These are phyloP conservation scores for Lagopus leucura DNA, from an alignment of 2,113 vertebrate species.

Conservation along the genomic window DNA sequence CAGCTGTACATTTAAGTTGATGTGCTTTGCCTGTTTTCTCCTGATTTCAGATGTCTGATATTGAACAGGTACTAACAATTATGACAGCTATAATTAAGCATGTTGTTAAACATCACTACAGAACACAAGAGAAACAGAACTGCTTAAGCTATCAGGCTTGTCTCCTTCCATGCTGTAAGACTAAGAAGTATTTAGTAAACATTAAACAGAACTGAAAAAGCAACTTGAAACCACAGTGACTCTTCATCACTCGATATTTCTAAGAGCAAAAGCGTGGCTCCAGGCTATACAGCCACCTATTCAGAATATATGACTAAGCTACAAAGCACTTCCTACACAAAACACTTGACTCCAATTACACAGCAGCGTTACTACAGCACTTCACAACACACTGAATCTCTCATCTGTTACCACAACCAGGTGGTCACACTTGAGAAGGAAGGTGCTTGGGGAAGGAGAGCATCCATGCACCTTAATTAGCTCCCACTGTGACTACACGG, in stretches of 20 bases:
- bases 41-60: neutral
- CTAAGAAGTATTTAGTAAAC: neutral
- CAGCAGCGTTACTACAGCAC: neutral
- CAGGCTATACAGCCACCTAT: neutral
- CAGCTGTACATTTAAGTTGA: neutral
- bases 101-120: neutral
- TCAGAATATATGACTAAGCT: neutral
- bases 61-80: neutral
- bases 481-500: neutral
- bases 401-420: neutral
- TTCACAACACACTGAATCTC: neutral
- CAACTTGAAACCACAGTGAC: neutral
- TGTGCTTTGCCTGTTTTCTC: neutral
- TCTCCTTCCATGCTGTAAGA: neutral
- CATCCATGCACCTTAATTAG: neutral
- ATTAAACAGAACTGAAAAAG: neutral
- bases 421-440: neutral
- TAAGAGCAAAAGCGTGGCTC: neutral
- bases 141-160: neutral
- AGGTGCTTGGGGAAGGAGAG: neutral
- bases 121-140: neutral
- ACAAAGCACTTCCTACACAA: neutral
- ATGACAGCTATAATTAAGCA: neutral
- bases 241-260: neutral
- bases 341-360: neutral